Evolutionary conservation across 2,797 vertebrate species (phyloP), one percentile per base, ranked within the genome.

Genomic region (Neomorphus geoffroyi): DNA sequence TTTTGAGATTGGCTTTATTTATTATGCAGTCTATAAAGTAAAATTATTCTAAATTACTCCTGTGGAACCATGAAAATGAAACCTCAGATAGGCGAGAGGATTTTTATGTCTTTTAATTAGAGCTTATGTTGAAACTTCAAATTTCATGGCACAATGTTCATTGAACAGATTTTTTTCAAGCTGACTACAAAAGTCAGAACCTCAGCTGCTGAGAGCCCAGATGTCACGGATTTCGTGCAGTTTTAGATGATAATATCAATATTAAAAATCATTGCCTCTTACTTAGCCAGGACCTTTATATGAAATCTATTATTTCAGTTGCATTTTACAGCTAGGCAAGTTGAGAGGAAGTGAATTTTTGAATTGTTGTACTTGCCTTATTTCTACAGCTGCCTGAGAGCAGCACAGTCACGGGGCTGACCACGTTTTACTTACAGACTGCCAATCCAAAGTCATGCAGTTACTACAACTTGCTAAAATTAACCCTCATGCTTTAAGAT

Each of bases 81-180:
- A 94, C 80, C 64, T 95, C 6, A 4, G 86, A 84, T 70, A 79
- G 79, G 58, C 9, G 2, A 79, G 66, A 79, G 83, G 86, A 93
- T 88, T 94, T 95, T 96, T 96, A 93, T 92, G 88, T 90, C 80
- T 95, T 95, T 92, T 95, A 95, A 94, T 96, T 94, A 94, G 56
- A 88, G 80, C 74, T 94, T 92, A 64, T 93, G 50, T 57, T 86
- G 70, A 84, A 96, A 86, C 70, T 95, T 92, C 83, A 80, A 39
- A 77, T 54, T 26, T 8, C n/a, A 4, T 18, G 17, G 80, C 64
- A 95, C 64, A 88, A 67, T 50, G 60, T 85, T 94, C 75, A 65
- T 73, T 81, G 78, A 93, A 37, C 48, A 81, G 11, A 5, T 26
- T 86, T 94, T 90, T 54, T 58, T 91, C 54, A 51, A 77, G 35